Evolutionary conservation across 2,888 invertebrate species (phyloP).

Genomic region (Strigamia maritima): DNA sequence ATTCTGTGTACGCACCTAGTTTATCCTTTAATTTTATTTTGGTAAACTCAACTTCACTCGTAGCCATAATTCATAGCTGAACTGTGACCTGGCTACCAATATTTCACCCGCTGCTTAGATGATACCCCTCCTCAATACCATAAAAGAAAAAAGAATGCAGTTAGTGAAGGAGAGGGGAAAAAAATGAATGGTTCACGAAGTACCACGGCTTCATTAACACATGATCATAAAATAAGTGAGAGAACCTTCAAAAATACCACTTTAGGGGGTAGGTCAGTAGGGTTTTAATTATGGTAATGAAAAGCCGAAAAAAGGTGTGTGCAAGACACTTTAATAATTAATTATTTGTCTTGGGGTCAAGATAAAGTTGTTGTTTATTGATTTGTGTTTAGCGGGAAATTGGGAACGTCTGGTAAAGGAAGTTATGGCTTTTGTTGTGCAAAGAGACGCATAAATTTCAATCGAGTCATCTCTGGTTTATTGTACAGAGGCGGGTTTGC

Average conservation of each 20-base stretch:
- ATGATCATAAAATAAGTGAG: slow-evolving; percentile 3
- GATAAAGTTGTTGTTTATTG: not conserved
- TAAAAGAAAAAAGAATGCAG: slow-evolving; percentile 23
- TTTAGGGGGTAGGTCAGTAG: too few species aligned
- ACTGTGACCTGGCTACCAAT: not conserved
- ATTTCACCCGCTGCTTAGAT: slow-evolving; percentile 11
- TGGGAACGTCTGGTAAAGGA: not conserved
- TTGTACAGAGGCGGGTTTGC: not conserved
- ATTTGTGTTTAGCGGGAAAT: not conserved
- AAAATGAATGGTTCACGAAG: not conserved
- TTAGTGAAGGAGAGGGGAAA: not conserved
- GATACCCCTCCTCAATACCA: slow-evolving; percentile 5
- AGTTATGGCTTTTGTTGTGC: not conserved
- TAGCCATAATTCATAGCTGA: not conserved
- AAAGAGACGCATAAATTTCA: not conserved
- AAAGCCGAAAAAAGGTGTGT: not conserved
- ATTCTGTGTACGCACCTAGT: not conserved
- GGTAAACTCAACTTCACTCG: not conserved
- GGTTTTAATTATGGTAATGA: not conserved
- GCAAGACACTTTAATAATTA: not conserved
- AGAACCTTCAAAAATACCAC: not conserved
- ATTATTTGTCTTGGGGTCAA: not conserved
- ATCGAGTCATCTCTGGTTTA: not conserved
- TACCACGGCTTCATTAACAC: not conserved
- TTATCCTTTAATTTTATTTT: not conserved